phyloP scores from a whole-genome alignment of 2,797 vertebrate species.

The Sebastes minor region DNA sequence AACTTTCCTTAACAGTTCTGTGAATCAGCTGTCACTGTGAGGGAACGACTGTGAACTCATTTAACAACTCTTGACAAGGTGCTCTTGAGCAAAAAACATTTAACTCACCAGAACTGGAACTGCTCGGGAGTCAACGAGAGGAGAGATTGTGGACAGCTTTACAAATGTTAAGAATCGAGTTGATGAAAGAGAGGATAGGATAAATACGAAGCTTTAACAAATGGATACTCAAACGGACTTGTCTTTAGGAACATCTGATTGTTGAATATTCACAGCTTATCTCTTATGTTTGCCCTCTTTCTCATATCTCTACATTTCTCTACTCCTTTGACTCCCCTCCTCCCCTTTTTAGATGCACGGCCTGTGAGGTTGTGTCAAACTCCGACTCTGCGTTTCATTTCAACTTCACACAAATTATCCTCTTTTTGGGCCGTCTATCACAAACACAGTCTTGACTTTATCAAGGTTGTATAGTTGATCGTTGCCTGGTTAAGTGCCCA shows the following conservation, averaged over 20 bases:
- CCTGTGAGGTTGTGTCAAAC: conserved; percentile 57
- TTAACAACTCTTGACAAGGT: conserved; percentile 4
- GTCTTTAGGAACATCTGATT: not conserved
- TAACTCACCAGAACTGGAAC: not conserved
- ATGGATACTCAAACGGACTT: not conserved
- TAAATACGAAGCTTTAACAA: not conserved
- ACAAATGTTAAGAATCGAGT: not conserved
- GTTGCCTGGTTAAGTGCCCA: conserved; percentile 86
- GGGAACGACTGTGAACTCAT: not conserved
- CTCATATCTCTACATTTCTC: not conserved
- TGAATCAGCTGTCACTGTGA: not conserved
- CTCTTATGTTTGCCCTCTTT: not conserved
- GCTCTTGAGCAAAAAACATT: conserved; percentile 1
- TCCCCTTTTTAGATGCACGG: conserved; percentile 35
- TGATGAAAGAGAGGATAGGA: not conserved
- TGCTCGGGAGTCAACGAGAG: not conserved
- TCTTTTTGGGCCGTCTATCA: conserved; percentile 52
- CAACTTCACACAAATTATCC: conserved; percentile 55
- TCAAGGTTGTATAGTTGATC: conserved; percentile 88
- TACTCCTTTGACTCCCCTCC: conserved; percentile 33
- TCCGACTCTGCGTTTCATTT: conserved; percentile 42
- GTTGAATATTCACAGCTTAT: not conserved
- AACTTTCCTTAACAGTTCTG: not conserved
- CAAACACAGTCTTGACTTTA: conserved; percentile 63
- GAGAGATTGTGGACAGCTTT: not conserved